Percentiles rank a stretch among this genome's conserved stretches.
Evolutionary conservation across 2,888 invertebrate genomes (phyloP).

Genomic region (Onchidella celtica): DNA sequence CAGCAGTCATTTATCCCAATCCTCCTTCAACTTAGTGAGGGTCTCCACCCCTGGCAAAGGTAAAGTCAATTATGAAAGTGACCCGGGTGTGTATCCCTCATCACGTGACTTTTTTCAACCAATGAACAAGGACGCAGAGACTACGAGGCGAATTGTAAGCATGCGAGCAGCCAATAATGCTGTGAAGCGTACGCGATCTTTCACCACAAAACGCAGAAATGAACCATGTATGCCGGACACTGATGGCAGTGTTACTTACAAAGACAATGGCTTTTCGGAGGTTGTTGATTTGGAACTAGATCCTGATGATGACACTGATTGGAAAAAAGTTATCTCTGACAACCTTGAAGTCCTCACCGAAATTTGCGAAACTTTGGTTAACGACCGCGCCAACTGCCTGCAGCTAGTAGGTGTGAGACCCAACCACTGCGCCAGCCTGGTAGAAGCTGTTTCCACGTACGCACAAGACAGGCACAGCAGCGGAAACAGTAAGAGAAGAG

Average conservation of each 20-base stretch:
- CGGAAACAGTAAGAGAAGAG: neutral
- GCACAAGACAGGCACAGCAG: slow-evolving; percentile 19
- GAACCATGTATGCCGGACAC: neutral
- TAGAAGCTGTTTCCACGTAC: neutral
- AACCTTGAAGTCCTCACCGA: slow-evolving; percentile 66
- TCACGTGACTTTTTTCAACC: neutral
- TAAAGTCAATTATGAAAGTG: slow-evolving; percentile 50
- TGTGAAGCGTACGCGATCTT: neutral
- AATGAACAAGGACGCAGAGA: too few relatives aligned
- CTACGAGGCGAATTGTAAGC: neutral
- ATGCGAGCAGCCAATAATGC: neutral
- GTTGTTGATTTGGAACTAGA: slow-evolving; percentile 58
- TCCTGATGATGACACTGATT: slow-evolving; percentile 54
- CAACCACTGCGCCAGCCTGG: slow-evolving; percentile 37
- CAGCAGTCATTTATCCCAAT: neutral
- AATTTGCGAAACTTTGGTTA: slow-evolving; percentile 62
- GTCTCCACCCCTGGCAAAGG: neutral
- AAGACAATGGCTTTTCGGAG: neutral
- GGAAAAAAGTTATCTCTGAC: slow-evolving; percentile 58
- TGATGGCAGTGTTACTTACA: neutral
- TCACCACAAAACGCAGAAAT: neutral
- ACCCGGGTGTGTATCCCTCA: slow-evolving; percentile 45
- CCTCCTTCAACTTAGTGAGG: neutral
- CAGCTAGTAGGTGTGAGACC: slow-evolving; percentile 55
- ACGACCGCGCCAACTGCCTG: slow-evolving; percentile 65